These are phyloP conservation scores for Pycnonotus jocosus DNA, from an alignment of 2,113 vertebrate genomes.

Conservation along the genomic window DNA sequence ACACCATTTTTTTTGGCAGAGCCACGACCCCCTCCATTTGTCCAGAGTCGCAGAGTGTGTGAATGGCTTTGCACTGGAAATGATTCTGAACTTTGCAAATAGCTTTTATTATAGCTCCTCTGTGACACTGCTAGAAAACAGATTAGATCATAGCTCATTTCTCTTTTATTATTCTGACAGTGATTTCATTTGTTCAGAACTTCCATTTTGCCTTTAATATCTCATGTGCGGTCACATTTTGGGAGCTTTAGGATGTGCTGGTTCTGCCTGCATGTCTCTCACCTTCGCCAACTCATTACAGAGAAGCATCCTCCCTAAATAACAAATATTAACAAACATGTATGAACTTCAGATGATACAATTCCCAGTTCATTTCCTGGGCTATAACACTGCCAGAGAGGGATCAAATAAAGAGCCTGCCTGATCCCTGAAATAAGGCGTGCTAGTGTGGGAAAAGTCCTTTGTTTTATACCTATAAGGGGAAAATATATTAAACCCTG, in stretches of 20 bases:
- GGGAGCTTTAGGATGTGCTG: conserved; percentile 54
- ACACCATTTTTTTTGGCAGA: conserved; percentile 66
- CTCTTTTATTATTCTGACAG: conserved; percentile 67
- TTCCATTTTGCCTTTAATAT: conserved; percentile 55
- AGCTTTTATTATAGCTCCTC: conserved; percentile 68
- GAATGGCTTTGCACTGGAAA: conserved; percentile 73
- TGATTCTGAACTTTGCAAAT: conserved; percentile 71
- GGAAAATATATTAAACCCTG: conserved; percentile 7
- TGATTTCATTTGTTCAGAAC: conserved; percentile 68
- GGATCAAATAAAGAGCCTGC: conserved; percentile 24
- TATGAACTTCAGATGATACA: conserved; percentile 59
- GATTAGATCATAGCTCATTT: conserved; percentile 71
- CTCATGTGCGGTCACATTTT: conserved; percentile 59
- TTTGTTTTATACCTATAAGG: conserved; percentile 36
- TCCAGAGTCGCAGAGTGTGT: conserved; percentile 69
- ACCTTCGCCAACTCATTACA: conserved; percentile 60
- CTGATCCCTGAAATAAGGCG: conserved; percentile 32
- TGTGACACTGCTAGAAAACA: conserved; percentile 66
- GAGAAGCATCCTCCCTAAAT: conserved; percentile 46
- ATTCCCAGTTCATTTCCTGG: conserved; percentile 52
- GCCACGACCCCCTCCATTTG: conserved; percentile 65
- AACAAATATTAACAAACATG: conserved; percentile 63
- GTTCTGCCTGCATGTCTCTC: conserved; percentile 19
- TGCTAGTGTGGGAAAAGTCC: not conserved
- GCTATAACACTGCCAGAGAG: conserved; percentile 26